Conservation (phyloP, 2,888 invertebrate species). For the Yponomeuta sedellus region DNA sequence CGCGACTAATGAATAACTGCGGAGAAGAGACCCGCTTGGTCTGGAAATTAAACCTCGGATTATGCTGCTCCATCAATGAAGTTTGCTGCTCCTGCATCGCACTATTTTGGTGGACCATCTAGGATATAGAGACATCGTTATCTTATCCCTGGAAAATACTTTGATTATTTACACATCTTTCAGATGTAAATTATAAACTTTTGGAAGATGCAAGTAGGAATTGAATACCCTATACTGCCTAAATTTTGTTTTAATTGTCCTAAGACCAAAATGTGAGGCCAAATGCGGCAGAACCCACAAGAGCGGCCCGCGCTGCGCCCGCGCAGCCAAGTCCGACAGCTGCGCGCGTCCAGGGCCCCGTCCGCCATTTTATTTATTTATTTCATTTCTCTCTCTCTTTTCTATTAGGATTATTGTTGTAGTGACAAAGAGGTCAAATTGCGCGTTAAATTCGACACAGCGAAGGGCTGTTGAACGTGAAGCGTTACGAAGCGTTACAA, state of each 20-base stretch:
- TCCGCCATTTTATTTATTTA: conserved; percentile 62
- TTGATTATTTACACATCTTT: no score
- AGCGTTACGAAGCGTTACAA: not conserved
- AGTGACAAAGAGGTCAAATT: conserved; percentile 72
- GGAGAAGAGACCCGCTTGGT: not conserved
- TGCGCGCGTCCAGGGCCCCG: conserved; percentile 41
- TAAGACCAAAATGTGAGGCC: not conserved
- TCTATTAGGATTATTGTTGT: conserved; percentile 38
- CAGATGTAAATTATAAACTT: no score
- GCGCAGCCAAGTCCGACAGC: conserved; percentile 24
- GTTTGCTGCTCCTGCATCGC: no score
- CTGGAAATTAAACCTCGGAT: not conserved
- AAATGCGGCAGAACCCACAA: conserved; percentile 27
- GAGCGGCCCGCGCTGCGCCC: conserved; percentile 45
- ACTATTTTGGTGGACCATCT: not conserved
- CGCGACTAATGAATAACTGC: conserved; percentile 56
- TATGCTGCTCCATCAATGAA: no score
- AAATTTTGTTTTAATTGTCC: not conserved
- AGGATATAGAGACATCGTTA: not conserved
- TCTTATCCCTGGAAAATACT: no score
- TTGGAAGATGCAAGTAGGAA: no score
- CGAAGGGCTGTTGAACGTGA: conserved; percentile 1
- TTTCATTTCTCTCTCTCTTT: conserved; percentile 48
- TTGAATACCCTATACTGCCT: not conserved
- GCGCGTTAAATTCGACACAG: conserved; percentile 70